A percentile compares a stretch with the other conserved stretches of the same genome.
These are phyloP conservation scores for Andricus curvator DNA, from an alignment of 2,888 invertebrate species.

Conservation along the genomic window DNA sequence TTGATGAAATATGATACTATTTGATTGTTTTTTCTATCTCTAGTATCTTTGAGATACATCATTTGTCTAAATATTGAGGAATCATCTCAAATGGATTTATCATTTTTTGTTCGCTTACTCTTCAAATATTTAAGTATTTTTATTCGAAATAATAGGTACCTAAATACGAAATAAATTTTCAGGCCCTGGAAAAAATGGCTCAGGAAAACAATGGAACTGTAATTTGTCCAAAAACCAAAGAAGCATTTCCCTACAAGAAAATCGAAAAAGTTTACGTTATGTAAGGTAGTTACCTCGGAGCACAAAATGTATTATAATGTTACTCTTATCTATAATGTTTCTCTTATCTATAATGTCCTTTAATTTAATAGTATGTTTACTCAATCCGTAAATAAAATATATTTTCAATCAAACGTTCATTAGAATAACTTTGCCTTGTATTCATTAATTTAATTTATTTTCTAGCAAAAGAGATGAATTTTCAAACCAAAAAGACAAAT, in stretches of 20 bases:
- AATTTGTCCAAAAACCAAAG: conserved; percentile 96
- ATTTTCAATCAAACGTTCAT: conserved; percentile 21
- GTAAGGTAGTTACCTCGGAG: conserved; percentile 80
- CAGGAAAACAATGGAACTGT: conserved; percentile 93
- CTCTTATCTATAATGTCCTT: conserved; percentile 47
- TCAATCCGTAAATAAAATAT: conserved; percentile 23
- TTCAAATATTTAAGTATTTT: no score
- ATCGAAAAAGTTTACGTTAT: conserved; percentile 98
- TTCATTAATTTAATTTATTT: no score
- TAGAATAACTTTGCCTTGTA: background rate
- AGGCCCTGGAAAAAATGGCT: conserved; percentile 95
- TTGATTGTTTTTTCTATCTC: no score
- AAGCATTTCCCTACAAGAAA: conserved; percentile 93
- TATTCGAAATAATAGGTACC: conserved; percentile 11
- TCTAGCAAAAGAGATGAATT: no score
- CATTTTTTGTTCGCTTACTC: no score
- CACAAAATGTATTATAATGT: conserved; percentile 64
- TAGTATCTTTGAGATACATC: no score
- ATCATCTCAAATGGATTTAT: no score
- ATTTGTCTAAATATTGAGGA: no score
- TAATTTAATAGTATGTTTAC: conserved; percentile 36
- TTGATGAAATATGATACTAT: no score
- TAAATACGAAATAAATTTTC: conserved; percentile 64
- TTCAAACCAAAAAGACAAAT: no score
- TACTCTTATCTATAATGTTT: conserved; percentile 52